These are phyloP conservation scores for Mus musculus DNA, from an alignment of 2,113 vertebrate genomes.

Conservation along the genomic window GRCm39 chr9:105001001-105001500, in stretches of 20 bases:
- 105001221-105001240: not conserved
- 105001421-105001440: not conserved
- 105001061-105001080: too few relatives aligned
- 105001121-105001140: too few relatives aligned
- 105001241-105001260: not conserved
- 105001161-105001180: not conserved
- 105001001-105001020: too few relatives aligned
- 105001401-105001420: not conserved
- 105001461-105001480: not conserved
- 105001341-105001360: not conserved
- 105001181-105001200: not conserved
- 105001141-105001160: too few relatives aligned
- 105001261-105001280: not conserved
- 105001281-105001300: not conserved
- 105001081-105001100: too few relatives aligned
- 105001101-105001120: too few relatives aligned
- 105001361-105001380: not conserved
- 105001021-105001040: too few relatives aligned
- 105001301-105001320: accelerated
- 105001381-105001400: not conserved
- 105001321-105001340: not conserved
- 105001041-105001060: too few relatives aligned
- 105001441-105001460: not conserved
- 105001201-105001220: not conserved
- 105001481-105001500: too few relatives aligned